Base-by-base conservation (phyloP, 1,140 invertebrate genomes). In the Parapsyche elsis region DNA sequence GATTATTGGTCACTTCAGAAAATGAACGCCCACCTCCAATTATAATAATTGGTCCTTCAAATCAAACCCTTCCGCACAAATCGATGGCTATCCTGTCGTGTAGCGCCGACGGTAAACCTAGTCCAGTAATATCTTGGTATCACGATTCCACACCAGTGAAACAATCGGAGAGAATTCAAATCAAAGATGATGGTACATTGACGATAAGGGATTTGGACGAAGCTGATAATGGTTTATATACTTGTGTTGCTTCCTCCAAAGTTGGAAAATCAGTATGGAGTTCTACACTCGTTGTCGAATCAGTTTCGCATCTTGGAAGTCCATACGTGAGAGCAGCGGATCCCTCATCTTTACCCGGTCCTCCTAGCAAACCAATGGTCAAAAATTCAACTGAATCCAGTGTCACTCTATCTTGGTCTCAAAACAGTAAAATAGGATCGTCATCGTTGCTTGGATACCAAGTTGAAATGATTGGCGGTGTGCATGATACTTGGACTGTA, bases 241-340 rank as follows among this genome's bases (percentile, higher is more conserved):
- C 95, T 0, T 95, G 96, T 86, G 93, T 95, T 38, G 95, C 94
- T 4, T 94, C 94, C 0, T 95, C 94, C 14, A 92, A 92, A 74
- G 94, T 95, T 38, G 95, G 96, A 77, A 92, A 94, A 89, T 95
- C 95, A 57, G 94, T 94, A 0, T 97, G 96, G 95, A 94, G 92
- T 80, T 95, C 95, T 0, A 91, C 92, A 38, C 88, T 98, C 1
- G 88, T 92, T 49, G 94, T 97, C 0, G 94, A 94, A 84, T 90
- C 92, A 81, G 94, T 94, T 14, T 95, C 93, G 80, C 95, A 96
- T 89, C 94, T 95, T 12, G 95, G 94, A 84, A 94, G 94, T n/a
- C 92, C 94, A 83, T 96, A 95, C 87, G 94, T 94, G 84, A 91
- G 95, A 82, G 93, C 94, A 12, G 94, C 95, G 0, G 93, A 96